Base-by-base conservation (phyloP, 2,888 invertebrate species). In the Protula sp. region DNA sequence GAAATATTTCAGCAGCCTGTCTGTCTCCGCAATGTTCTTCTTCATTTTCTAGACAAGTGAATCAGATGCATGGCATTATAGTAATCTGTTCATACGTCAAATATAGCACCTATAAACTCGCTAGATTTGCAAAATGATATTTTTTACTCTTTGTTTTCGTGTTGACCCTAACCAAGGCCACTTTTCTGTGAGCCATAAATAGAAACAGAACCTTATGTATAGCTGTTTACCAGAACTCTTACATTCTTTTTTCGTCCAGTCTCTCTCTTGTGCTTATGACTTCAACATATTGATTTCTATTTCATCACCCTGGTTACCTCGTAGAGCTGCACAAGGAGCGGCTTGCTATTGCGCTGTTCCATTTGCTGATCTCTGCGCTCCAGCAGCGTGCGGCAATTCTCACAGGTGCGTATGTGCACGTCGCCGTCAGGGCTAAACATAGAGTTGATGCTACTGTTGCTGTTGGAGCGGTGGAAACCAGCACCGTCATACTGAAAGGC, bases 351-450 rank as follows among this genome's bases (percentile, higher is more conserved):
- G 70, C 91, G 86, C 66, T 88, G 88, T 66, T 92, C 89, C 76
- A 93, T 90, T 74, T 90, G 87, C 72, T 87, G 86, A 68, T 94
- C 87, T 47, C 91, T 81, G 31, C 86, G 84, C 72, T 92, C 91
- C 55, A 97, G 83, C 59, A 94, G 85, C 74, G 74, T 72, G 28
- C 82, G 76, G 67, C 84, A 84, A 22, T 79, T 74, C 27, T 71
- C 64, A 70, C 83, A 84, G 47, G 82, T 77, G 24, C 83, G 72
- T 62, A 84, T 74, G 61, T 79, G 76, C 38, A 80, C 79, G 54
- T 89, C 87, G 60, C 87, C 87, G 71, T 93, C 93, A 77, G 69
- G 72, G 69, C 71, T 81, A 57, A 83, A 74, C 52, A 84, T 72
- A 24, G 84, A 84, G 70, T 82, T 82, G 4, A 86, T 77, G 71